phyloP scores from a whole-genome alignment of 1,140 invertebrate genomes.

The Brachionus calyciflorus region DNA sequence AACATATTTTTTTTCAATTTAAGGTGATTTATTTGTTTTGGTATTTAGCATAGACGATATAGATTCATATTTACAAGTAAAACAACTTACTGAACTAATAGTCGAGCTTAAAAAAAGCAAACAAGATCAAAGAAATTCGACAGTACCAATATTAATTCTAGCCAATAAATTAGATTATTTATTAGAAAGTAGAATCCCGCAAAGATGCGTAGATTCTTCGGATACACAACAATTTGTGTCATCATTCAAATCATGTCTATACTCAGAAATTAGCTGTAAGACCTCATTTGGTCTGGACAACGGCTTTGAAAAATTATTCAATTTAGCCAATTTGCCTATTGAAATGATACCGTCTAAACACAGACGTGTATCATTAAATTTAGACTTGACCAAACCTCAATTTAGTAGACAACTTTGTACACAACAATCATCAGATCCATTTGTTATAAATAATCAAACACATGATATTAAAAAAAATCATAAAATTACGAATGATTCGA shows the following conservation, averaged over 20 bases:
- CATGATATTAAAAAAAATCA: neutral
- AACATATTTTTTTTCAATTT: no score
- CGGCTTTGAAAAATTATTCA: slow-evolving; percentile 75
- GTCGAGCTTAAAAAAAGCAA: slow-evolving; percentile 62
- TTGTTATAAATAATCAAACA: neutral
- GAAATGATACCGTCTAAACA: slow-evolving; percentile 85
- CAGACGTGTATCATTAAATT: slow-evolving; percentile 59
- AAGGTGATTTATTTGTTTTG: slow-evolving; percentile 79
- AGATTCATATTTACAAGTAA: slow-evolving; percentile 78
- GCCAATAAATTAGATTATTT: slow-evolving; percentile 34
- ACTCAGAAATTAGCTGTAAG: slow-evolving; percentile 40
- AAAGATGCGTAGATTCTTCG: neutral
- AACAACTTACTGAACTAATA: slow-evolving; percentile 75
- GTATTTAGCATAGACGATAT: slow-evolving; percentile 78
- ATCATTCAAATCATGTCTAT: slow-evolving; percentile 31
- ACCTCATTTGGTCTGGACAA: slow-evolving; percentile 75
- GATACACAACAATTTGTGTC: slow-evolving; percentile 31
- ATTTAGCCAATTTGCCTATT: slow-evolving; percentile 73
- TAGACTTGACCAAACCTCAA: slow-evolving; percentile 47
- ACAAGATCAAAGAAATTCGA: slow-evolving; percentile 66
- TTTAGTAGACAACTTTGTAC: neutral
- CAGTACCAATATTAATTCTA: slow-evolving; percentile 23
- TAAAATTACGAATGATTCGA: neutral
- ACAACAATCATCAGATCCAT: neutral
- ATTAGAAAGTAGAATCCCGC: slow-evolving; percentile 12